These are phyloP conservation scores for Morpho deidamia DNA, from an alignment of 2,888 invertebrate genomes.

Conservation along the genomic window DNA sequence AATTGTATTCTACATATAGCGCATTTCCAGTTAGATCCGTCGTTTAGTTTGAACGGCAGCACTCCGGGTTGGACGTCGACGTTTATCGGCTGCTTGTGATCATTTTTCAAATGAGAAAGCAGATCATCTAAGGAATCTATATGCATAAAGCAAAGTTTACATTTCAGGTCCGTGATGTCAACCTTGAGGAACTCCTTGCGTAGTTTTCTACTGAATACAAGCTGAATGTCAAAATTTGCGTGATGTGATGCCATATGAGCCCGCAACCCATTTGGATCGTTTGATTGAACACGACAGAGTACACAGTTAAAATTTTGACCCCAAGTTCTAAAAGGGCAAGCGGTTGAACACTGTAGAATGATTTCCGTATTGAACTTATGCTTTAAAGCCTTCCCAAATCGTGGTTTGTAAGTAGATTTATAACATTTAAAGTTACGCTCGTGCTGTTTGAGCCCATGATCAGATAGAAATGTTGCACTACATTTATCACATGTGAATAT, in stretches of 20 bases:
- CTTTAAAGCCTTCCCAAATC: conserved; percentile 62
- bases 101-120: conserved; percentile 57
- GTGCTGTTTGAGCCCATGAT: conserved; percentile 61
- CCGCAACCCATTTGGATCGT: conserved; percentile 62
- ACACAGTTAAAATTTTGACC: conserved; percentile 69
- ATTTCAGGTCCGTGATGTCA: conserved; percentile 66
- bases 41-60: conserved; percentile 61
- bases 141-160: conserved; percentile 59
- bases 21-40: conserved; percentile 63
- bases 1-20: conserved; percentile 64
- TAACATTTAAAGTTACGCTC: conserved; percentile 65
- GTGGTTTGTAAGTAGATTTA: conserved; percentile 61
- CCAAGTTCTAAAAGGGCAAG: conserved; percentile 67
- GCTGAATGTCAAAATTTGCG: conserved; percentile 58
- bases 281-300: conserved; percentile 63
- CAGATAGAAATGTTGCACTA: conserved; percentile 61
- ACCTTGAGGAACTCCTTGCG: conserved; percentile 65
- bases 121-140: conserved; percentile 61
- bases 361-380: conserved; percentile 66
- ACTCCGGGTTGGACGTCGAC: conserved; percentile 66
- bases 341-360: conserved; percentile 65
- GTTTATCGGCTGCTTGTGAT: conserved; percentile 65
- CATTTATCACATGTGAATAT: conserved; percentile 68
- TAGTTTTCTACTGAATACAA: conserved; percentile 62
- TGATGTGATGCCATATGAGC: conserved; percentile 64